Evolutionary conservation across 2,113 vertebrate genomes (phyloP).

Genomic region (Balaeniceps rex): DNA sequence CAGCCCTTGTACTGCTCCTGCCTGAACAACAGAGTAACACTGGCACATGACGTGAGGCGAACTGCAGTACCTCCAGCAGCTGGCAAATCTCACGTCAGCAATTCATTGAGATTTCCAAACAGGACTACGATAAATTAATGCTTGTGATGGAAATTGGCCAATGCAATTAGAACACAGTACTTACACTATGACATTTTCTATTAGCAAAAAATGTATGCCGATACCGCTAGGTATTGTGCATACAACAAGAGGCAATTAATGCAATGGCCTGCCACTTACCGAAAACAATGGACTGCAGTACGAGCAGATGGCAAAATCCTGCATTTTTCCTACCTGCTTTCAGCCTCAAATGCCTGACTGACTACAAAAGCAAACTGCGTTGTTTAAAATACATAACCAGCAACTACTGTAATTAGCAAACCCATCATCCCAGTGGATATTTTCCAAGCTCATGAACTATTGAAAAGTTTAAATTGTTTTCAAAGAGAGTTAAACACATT

Average conservation of each 20-base stretch:
- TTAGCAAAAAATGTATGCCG: neutral
- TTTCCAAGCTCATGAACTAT: neutral
- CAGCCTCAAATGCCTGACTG: neutral
- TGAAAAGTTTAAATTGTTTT: neutral
- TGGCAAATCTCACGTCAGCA: neutral
- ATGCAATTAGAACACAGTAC: neutral
- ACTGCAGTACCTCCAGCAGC: neutral
- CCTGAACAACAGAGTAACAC: neutral
- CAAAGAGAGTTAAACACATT: neutral
- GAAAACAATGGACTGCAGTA: neutral
- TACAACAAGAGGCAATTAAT: neutral
- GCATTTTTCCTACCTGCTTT: neutral
- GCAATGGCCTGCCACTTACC: neutral
- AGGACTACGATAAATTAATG: conserved; percentile 32
- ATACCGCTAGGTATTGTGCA: neutral
- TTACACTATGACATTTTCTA: conserved; percentile 31
- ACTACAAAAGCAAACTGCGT: neutral
- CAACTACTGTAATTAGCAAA: neutral
- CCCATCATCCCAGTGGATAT: neutral
- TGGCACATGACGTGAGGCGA: neutral
- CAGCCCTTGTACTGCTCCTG: neutral
- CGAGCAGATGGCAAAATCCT: conserved; percentile 12
- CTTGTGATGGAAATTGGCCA: conserved; percentile 29
- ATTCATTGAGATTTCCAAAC: neutral
- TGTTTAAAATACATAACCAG: neutral